A percentile compares a stretch with the other conserved stretches of the same genome.
Conservation (phyloP, 2,797 vertebrate genomes). For the Rhinichthys osculus region DNA sequence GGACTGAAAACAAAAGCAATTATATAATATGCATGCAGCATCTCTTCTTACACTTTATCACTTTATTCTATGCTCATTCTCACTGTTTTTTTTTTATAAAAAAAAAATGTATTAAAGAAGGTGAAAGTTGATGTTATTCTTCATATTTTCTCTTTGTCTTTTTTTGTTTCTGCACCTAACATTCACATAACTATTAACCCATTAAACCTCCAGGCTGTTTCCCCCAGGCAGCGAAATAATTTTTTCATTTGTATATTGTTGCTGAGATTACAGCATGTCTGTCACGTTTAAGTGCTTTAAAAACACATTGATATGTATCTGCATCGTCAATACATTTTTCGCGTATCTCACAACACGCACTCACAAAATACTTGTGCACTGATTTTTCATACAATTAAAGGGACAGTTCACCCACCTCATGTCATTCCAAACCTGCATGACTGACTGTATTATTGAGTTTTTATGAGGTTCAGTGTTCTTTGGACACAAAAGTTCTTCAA, state of each 20-base stretch:
- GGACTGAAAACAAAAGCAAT: neutral
- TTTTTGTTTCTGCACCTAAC: neutral
- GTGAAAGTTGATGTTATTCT: neutral
- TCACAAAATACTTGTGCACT: neutral
- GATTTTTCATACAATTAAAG: neutral
- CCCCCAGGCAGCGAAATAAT: neutral
- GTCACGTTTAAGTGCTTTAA: neutral
- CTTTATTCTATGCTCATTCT: neutral
- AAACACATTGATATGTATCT: neutral
- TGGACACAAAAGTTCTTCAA: neutral
- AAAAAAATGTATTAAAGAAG: too few relatives aligned
- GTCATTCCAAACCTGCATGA: neutral
- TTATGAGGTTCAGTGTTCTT: neutral
- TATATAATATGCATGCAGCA: neutral
- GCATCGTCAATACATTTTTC: neutral
- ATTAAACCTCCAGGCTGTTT: neutral
- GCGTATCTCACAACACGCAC: neutral
- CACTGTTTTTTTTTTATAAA: neutral
- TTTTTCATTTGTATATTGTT: neutral
- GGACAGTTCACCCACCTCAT: neutral
- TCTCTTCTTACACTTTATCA: neutral
- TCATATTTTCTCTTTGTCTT: neutral
- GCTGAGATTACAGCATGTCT: neutral
- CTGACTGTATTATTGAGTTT: neutral
- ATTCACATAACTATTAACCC: neutral